Conservation (phyloP, 2,888 invertebrate species). For the Drosophila diplacantha region DNA sequence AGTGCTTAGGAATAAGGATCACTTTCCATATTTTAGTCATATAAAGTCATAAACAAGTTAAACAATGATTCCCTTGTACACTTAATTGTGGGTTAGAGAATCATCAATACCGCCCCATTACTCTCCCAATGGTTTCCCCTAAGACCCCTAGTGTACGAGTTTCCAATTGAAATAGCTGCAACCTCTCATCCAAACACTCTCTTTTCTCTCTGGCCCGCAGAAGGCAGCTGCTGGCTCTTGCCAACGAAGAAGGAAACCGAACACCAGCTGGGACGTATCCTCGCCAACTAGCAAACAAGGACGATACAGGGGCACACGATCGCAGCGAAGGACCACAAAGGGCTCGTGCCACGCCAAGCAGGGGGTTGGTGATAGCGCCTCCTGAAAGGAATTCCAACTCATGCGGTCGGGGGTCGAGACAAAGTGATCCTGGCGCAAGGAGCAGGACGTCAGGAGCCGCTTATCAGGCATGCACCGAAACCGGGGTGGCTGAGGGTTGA, state of each 20-base stretch:
- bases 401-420: slow-evolving; percentile 57
- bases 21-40: neutral
- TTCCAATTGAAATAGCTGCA: slow-evolving; percentile 9
- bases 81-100: slow-evolving; percentile 1
- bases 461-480: slow-evolving; percentile 58
- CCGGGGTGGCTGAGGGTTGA: slow-evolving; percentile 53
- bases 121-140: slow-evolving; percentile 5
- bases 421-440: slow-evolving; percentile 59
- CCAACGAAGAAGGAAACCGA: slow-evolving; percentile 21
- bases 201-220: slow-evolving; percentile 17
- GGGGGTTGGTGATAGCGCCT: slow-evolving; percentile 50
- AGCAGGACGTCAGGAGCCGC: slow-evolving; percentile 39
- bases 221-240: slow-evolving; percentile 51
- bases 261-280: slow-evolving; percentile 26
- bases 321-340: slow-evolving; percentile 40
- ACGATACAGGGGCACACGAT: slow-evolving; percentile 47
- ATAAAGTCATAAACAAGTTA: neutral
- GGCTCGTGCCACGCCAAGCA: slow-evolving; percentile 56
- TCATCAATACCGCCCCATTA: neutral
- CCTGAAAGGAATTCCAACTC: slow-evolving; percentile 56
- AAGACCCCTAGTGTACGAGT: neutral
- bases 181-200: slow-evolving; percentile 36
- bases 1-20: neutral
- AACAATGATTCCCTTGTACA: neutral
- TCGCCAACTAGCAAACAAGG: slow-evolving; percentile 22